These are phyloP conservation scores for Halictus rubicundus DNA, from an alignment of 1,140 invertebrate species.

Conservation along the genomic window DNA sequence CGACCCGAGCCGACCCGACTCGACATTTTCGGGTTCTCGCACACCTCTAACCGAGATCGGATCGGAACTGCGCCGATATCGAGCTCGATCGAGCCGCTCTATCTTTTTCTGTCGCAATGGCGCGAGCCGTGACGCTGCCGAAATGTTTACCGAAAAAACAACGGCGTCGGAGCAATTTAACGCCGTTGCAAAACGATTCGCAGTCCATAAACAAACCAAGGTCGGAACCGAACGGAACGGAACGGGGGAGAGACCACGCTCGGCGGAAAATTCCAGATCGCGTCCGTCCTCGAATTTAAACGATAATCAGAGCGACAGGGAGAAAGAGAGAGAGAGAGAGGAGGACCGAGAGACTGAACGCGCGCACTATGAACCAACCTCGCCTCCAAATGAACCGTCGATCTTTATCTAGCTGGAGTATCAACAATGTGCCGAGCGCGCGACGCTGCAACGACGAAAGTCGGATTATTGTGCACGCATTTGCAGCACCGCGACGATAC, in stretches of 20 bases:
- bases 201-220: conserved; percentile 45
- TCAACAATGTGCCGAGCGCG: neutral
- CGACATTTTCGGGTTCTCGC: no score
- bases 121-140: neutral
- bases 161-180: neutral
- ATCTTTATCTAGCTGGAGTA: conserved; percentile 12
- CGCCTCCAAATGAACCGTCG: conserved; percentile 21
- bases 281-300: conserved; percentile 57
- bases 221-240: conserved; percentile 49
- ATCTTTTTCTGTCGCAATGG: conserved; percentile 6
- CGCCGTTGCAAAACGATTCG: conserved; percentile 24
- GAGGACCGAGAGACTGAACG: conserved; percentile 15
- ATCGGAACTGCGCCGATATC: no score
- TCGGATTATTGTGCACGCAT: neutral
- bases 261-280: conserved; percentile 56
- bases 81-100: no score
- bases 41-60: no score
- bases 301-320: conserved; percentile 43
- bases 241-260: conserved; percentile 25
- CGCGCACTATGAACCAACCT: conserved; percentile 32
- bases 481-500: no score
- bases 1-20: no score
- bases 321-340: conserved; percentile 12
- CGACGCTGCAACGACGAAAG: conserved; percentile 36
- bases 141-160: conserved; percentile 40